Percentiles rank a stretch among this genome's conserved stretches.
These are phyloP conservation scores for Orchestia grillus DNA, from an alignment of 1,140 invertebrate species.

Conservation along the genomic window DNA sequence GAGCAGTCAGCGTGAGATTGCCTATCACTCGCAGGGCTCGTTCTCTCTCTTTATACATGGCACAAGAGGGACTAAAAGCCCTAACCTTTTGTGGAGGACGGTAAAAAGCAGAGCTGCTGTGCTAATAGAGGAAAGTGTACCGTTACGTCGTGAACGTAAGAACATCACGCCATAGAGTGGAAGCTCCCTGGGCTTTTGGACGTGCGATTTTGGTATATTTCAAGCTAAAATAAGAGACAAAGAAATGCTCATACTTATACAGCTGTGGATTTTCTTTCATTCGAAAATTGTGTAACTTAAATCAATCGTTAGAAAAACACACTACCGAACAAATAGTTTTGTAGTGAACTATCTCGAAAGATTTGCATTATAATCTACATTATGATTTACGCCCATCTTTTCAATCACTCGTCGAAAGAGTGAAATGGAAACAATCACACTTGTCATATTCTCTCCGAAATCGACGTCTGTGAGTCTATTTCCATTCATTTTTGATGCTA, in stretches of 20 bases:
- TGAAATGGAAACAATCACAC: neutral
- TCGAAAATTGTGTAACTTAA: neutral
- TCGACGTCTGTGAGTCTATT: neutral
- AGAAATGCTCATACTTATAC: neutral
- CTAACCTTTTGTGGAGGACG: neutral
- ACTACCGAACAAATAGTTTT: neutral
- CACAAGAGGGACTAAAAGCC: neutral
- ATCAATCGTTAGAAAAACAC: neutral
- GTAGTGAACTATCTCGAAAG: neutral
- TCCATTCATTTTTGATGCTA: neutral
- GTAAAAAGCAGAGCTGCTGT: neutral
- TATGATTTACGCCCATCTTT: neutral
- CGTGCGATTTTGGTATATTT: neutral
- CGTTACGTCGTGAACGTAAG: neutral
- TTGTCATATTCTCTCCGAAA: neutral
- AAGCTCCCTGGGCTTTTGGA: neutral
- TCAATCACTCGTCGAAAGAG: neutral
- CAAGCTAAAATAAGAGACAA: neutral
- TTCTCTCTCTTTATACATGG: constrained; percentile 24
- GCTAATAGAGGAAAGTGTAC: neutral
- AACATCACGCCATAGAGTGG: neutral
- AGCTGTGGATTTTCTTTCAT: neutral
- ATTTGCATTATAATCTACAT: neutral
- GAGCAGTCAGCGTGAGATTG: constrained; percentile 2
- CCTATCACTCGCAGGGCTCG: neutral